Conservation (phyloP, 2,888 invertebrate genomes). For the Tinea semifulvella region DNA sequence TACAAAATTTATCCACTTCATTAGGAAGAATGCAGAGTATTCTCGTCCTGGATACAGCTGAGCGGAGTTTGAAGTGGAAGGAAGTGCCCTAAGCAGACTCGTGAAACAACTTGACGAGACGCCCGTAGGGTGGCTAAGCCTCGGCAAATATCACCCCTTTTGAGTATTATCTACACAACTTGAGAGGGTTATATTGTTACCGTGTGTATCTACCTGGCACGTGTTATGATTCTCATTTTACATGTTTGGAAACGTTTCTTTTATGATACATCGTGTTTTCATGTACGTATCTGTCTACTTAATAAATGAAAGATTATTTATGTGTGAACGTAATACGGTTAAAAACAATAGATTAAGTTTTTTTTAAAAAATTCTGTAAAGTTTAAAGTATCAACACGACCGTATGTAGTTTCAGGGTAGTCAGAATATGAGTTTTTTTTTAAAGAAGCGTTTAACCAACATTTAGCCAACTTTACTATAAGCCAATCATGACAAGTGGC, state of each 20-base stretch:
- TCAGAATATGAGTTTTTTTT: too few species aligned
- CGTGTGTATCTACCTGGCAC: slow-evolving; percentile 3
- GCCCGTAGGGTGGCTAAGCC: background rate
- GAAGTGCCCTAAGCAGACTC: slow-evolving; percentile 8
- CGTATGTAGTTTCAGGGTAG: too few species aligned
- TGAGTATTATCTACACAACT: slow-evolving; percentile 9
- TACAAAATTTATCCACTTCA: slow-evolving; percentile 1
- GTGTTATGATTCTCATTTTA: slow-evolving; percentile 2
- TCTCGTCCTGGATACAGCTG: slow-evolving; percentile 5
- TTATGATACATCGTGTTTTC: background rate
- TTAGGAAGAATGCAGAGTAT: slow-evolving; percentile 1
- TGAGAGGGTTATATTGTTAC: slow-evolving; percentile 6
- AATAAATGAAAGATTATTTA: too few species aligned
- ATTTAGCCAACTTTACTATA: too few species aligned
- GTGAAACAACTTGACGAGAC: slow-evolving; percentile 8
- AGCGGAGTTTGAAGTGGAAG: background rate
- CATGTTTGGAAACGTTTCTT: background rate
- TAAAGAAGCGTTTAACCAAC: too few species aligned
- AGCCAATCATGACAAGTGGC: too few species aligned
- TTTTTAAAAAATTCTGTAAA: background rate
- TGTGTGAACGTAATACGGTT: too few species aligned
- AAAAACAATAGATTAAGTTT: background rate
- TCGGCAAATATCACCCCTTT: slow-evolving; percentile 7
- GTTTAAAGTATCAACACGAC: background rate
- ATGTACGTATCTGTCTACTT: too few species aligned